These are phyloP conservation scores for Chalcis sispes DNA, from an alignment of 2,888 invertebrate species.

Conservation along the genomic window DNA sequence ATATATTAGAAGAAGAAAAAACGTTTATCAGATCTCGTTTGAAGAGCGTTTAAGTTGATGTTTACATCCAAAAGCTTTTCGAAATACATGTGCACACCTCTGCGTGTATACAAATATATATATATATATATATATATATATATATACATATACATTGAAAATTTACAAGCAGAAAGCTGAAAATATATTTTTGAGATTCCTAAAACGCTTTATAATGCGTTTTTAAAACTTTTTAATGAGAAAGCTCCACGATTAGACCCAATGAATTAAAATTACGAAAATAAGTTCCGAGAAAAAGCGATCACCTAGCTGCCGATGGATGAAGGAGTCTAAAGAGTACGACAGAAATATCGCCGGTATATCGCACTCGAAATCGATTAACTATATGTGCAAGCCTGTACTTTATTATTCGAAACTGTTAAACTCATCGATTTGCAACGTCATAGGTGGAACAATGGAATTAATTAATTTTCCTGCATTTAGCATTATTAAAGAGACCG, in stretches of 20 bases:
- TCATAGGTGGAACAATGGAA: conserved; percentile 16
- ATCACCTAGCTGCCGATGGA: background rate
- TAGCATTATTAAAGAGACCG: background rate
- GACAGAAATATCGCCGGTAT: conserved; percentile 16
- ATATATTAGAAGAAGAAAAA: too few relatives aligned
- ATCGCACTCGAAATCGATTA: conserved; percentile 14
- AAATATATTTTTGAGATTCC: too few relatives aligned
- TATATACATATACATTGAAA: too few relatives aligned
- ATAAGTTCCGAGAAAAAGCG: conserved; percentile 3
- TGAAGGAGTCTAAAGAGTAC: background rate
- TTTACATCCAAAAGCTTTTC: too few relatives aligned
- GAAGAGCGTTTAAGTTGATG: too few relatives aligned
- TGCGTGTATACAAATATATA: too few relatives aligned
- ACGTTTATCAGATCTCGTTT: too few relatives aligned
- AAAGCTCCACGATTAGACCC: background rate
- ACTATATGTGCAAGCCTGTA: background rate
- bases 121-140: too few relatives aligned
- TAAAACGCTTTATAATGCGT: too few relatives aligned
- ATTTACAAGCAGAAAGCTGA: too few relatives aligned
- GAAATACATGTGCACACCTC: too few relatives aligned
- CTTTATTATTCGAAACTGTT: conserved; percentile 22
- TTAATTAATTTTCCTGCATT: conserved; percentile 24
- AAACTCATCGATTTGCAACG: conserved; percentile 27
- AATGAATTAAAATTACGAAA: conserved; percentile 21
- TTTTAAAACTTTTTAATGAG: too few relatives aligned